Base-by-base conservation (phyloP, 2,797 vertebrate species). In the Tamandua tetradactyla region DNA sequence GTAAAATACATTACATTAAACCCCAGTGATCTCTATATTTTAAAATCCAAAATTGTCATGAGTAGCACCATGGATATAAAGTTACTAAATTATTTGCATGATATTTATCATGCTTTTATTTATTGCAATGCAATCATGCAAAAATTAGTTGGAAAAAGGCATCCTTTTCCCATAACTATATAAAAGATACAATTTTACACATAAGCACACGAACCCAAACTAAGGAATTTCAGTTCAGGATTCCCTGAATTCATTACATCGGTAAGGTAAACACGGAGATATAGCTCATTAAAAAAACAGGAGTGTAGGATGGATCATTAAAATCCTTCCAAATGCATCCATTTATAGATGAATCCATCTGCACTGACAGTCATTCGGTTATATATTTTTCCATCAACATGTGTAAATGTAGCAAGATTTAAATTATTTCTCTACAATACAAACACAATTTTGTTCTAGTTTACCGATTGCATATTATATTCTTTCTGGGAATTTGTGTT, bases 401-500 rank as follows among this genome's bases (percentile, higher is more conserved):
- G 88, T 92, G 59, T 96, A 90, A 97, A 95, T 93, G 92, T 94
- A 92, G 88, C 57, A 85, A 87, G 93, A 97, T 91, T 97, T 76
- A 75, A 89, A 95, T 80, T 89, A 93, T 94, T 96, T 94, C 90
- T 85, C 95, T 83, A 81, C 11, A 57, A 96, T 87, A 76, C 84
- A 87, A 96, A 93, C 88, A 78, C 85, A 83, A 97, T 97, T 97
- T 91, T 23, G 17, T 89, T 95, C 64, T 92, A 66, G 90, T 97
- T 96, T 92, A 91, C 92, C 96, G 96, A 96, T 87, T 97, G 93
- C 79, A n/a, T 3, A 66, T 97, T 96, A 47, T 69, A 96, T 76
- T 94, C 91, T 93, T 57, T 81, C 88, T 80, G 92, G 96, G 96
- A 91, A 84, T 83, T 96, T 97, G 44, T 97, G 88, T 96, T 97